phyloP scores from a whole-genome alignment of 2,888 invertebrate species.

The Chloroclystis v-ata region DNA sequence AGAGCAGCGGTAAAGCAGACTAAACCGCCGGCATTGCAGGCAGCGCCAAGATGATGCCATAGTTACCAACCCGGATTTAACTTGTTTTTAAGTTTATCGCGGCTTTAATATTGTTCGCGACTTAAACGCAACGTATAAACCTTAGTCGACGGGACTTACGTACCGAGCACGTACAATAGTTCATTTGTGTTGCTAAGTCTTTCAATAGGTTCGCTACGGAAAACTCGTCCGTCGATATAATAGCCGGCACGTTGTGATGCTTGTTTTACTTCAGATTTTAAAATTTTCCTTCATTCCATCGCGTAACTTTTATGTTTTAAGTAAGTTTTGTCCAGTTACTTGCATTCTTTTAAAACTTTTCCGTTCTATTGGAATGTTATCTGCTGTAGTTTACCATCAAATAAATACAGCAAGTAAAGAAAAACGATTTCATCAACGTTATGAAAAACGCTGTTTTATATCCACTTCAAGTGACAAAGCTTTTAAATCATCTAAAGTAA shows the following conservation, averaged over 20 bases:
- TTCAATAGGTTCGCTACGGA: constrained; percentile 31
- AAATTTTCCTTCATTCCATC: not conserved
- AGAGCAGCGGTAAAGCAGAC: constrained; percentile 43
- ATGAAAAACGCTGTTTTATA: too few species aligned
- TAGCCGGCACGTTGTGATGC: constrained; percentile 19
- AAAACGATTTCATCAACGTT: not conserved
- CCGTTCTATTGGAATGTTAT: not conserved
- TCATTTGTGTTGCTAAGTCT: constrained; percentile 37
- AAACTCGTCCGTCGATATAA: constrained; percentile 25
- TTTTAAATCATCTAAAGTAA: not conserved
- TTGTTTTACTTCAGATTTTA: constrained; percentile 9
- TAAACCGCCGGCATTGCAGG: constrained; percentile 64
- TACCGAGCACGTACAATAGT: constrained; percentile 43
- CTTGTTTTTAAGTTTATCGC: constrained; percentile 75
- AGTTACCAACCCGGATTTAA: constrained; percentile 69
- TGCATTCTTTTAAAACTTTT: not conserved
- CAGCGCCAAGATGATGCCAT: constrained; percentile 51
- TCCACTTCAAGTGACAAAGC: not conserved
- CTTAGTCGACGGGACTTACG: constrained; percentile 46
- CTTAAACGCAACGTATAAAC: constrained; percentile 66
- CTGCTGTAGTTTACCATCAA: not conserved
- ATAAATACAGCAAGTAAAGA: too few species aligned
- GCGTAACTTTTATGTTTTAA: not conserved
- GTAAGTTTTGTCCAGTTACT: not conserved
- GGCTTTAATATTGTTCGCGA: constrained; percentile 73